Evolutionary conservation across 1,140 invertebrate species (phyloP).

Genomic region (Meloidogyne floridensis): DNA sequence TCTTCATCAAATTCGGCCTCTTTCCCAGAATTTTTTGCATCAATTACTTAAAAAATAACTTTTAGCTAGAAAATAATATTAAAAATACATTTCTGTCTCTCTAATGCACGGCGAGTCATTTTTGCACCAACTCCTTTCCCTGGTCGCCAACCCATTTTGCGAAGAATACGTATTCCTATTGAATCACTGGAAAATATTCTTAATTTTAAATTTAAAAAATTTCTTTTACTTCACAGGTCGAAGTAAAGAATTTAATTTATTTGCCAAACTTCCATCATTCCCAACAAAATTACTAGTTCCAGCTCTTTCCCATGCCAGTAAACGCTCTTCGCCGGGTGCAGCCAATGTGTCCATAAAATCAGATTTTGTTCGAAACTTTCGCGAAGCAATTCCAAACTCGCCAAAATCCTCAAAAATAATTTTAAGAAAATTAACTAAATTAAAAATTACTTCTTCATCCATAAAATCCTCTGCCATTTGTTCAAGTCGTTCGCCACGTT

Average conservation of each 20-base stretch:
- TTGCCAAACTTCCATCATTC: conserved; percentile 26
- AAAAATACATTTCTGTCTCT: conserved; percentile 49
- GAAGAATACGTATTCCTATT: conserved; percentile 81
- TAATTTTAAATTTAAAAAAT: conserved; percentile 11
- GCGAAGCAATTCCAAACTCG: conserved; percentile 91
- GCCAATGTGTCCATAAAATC: conserved; percentile 72
- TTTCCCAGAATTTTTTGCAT: conserved; percentile 42
- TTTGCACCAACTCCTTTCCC: conserved; percentile 84
- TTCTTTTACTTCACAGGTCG: conserved; percentile 44
- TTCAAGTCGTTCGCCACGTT: conserved; percentile 69
- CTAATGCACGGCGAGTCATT: conserved; percentile 69
- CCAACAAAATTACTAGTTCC: conserved; percentile 3
- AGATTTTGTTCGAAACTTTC: conserved; percentile 76
- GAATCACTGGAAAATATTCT: conserved; percentile 73
- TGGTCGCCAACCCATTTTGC: conserved; percentile 82
- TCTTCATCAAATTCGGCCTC: conserved; percentile 59
- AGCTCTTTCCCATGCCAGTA: conserved; percentile 59
- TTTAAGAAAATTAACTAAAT: not conserved
- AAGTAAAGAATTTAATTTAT: conserved; percentile 35
- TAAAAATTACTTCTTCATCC: conserved; percentile 81
- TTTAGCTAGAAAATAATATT: not conserved
- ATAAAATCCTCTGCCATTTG: conserved; percentile 90
- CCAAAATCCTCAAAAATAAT: conserved; percentile 75
- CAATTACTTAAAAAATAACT: conserved; percentile 39
- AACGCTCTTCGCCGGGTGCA: conserved; percentile 25